Evolutionary conservation across 2,113 vertebrate species (phyloP), one percentile per base, ranked within the genome.

Genomic region (Phylloscopus whistleri): DNA sequence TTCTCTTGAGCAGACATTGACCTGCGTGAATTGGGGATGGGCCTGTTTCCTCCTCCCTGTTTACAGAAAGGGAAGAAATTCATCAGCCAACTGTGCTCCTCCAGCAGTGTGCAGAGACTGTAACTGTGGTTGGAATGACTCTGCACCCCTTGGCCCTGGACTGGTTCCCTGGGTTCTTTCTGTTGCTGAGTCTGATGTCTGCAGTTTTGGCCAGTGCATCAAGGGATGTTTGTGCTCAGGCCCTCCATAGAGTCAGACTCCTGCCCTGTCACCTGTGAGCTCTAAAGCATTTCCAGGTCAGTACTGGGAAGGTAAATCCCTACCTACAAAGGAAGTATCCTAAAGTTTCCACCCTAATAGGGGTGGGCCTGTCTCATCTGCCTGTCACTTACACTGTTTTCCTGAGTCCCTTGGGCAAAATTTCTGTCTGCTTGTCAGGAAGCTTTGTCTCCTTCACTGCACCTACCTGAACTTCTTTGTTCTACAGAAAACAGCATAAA

Each of bases 191-290:
- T 51, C 15, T 75, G 72, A 30, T 62, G 58, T 88, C 15, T 76
- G 46, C 12, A 11, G 13, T 56, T 80, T 77, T 52, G 77, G 49
- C 28, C 78, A 7, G 33, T 72, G 39, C 43, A 21, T 31, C 12
- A 4, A 39, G 43, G 46, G n/a, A 4, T 31, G 33, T 37, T 11
- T 0, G 0, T 55, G 70, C 24, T 78, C 26, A 22, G 49, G 13
- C 21, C n/a, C 22, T 79, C 13, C 2, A 1, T 0, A 23, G 44
- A 53, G 28, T 74, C 46, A 4, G n/a, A 7, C 8, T 48, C 44
- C 35, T 75, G 33, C n/a, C 22, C 10, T 75, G 44, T 53, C 62
- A 41, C 31, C 13, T 35, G 41, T 2, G 13, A 67, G 31, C 26
- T 79, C 55, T 21, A 22, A 69, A 80, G 39, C 44, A 19, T 68